Percentiles rank a stretch among this genome's conserved stretches.
Evolutionary conservation across 2,888 invertebrate genomes (phyloP).

Genomic region (Arge pagana): DNA sequence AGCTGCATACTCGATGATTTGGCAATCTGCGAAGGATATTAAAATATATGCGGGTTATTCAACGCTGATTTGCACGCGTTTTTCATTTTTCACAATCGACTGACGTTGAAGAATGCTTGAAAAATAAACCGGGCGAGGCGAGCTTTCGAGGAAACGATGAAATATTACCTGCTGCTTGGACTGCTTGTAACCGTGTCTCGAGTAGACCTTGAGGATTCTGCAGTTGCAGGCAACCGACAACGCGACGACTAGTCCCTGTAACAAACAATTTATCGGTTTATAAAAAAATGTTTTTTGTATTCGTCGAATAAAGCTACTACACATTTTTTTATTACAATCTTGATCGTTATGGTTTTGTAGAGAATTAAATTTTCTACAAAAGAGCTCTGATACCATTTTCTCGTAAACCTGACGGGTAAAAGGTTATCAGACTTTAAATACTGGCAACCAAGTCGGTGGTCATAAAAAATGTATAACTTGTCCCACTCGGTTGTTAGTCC

Average conservation of each 20-base stretch:
- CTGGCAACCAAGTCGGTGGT: not conserved
- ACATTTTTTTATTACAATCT: no score
- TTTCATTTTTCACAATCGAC: not conserved
- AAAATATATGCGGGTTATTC: not conserved
- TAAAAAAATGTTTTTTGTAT: not conserved
- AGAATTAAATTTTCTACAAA: no score
- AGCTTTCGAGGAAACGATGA: no score
- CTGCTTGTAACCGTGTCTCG: conserved; percentile 51
- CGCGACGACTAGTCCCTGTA: conserved; percentile 67
- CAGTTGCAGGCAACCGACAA: conserved; percentile 69
- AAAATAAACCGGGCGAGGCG: not conserved
- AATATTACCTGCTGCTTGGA: conserved; percentile 51
- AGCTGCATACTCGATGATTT: conserved; percentile 55
- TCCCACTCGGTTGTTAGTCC: no score
- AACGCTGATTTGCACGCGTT: not conserved
- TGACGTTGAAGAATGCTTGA: not conserved
- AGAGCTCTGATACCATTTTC: no score
- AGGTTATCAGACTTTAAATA: no score
- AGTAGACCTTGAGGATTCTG: conserved; percentile 53
- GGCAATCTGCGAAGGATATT: conserved; percentile 44
- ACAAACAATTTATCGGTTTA: not conserved
- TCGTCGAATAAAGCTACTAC: no score
- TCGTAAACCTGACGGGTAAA: no score
- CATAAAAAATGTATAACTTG: no score
- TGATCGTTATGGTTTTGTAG: not conserved